These are phyloP conservation scores for Cerastis leucographa DNA, from an alignment of 2,888 invertebrate genomes.

Conservation along the genomic window DNA sequence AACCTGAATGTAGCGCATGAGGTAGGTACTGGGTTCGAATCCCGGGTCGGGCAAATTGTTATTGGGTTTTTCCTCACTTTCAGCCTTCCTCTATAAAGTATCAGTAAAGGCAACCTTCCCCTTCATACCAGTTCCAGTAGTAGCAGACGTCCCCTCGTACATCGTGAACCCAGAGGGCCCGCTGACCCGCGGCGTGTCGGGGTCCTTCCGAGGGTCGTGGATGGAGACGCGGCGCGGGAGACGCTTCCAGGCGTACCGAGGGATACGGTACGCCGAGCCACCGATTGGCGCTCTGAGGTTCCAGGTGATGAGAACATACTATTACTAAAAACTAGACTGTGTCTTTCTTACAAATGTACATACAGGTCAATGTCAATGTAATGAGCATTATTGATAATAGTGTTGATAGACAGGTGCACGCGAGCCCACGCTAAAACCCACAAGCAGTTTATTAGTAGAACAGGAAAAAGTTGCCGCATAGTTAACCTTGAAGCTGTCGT, in stretches of 20 bases:
- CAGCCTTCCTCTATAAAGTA: neutral
- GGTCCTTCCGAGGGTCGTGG: constrained; percentile 80
- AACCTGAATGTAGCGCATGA: too few species aligned
- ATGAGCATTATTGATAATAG: neutral
- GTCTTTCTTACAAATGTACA: neutral
- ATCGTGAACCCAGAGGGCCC: constrained; percentile 38
- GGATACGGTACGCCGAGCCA: constrained; percentile 85
- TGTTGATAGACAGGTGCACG: neutral
- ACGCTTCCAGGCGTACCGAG: constrained; percentile 85
- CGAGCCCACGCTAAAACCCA: neutral
- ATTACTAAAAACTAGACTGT: neutral
- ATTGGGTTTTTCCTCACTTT: neutral
- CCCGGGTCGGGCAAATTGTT: too few species aligned
- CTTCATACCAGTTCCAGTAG: constrained; percentile 13
- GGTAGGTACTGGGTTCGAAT: too few species aligned
- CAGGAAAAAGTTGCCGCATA: constrained; percentile 38
- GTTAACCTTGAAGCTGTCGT: constrained; percentile 6
- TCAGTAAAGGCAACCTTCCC: neutral
- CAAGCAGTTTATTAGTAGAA: constrained; percentile 8
- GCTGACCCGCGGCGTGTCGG: constrained; percentile 71
- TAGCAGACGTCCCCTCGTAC: constrained; percentile 18
- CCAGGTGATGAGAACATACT: constrained; percentile 66
- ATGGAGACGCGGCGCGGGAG: constrained; percentile 81
- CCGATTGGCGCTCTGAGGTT: constrained; percentile 83
- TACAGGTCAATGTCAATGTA: neutral